Evolutionary conservation across 2,888 invertebrate species (phyloP).

Genomic region (Gasteruption jaculator): DNA sequence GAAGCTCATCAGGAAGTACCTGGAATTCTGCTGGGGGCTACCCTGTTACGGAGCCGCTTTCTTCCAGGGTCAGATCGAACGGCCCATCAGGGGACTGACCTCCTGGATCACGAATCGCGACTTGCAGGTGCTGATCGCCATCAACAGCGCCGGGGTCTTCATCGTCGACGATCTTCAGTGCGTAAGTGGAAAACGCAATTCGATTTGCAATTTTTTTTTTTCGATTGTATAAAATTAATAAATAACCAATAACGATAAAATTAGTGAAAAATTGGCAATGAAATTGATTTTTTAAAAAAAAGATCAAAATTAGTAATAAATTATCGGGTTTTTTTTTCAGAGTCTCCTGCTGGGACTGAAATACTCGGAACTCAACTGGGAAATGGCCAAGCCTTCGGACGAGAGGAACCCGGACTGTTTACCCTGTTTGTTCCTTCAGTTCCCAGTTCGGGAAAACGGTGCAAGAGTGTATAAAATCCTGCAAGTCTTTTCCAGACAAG

Average conservation of each 20-base stretch:
- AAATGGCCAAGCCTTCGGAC: slow-evolving; percentile 82
- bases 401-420: slow-evolving; percentile 80
- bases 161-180: slow-evolving; percentile 81
- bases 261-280: not conserved
- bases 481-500: slow-evolving; percentile 66
- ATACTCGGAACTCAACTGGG: slow-evolving; percentile 90
- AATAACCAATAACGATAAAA: slow-evolving; percentile 16
- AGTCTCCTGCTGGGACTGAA: slow-evolving; percentile 77
- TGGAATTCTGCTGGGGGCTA: slow-evolving; percentile 86
- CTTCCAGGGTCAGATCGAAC: slow-evolving; percentile 93
- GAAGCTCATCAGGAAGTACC: slow-evolving; percentile 82
- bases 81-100: slow-evolving; percentile 80
- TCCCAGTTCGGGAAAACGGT: slow-evolving; percentile 75
- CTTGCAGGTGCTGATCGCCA: slow-evolving; percentile 82
- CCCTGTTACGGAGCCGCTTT: slow-evolving; percentile 91
- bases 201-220: slow-evolving; percentile 9
- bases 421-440: slow-evolving; percentile 90
- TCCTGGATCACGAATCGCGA: slow-evolving; percentile 83
- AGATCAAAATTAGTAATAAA: slow-evolving; percentile 1
- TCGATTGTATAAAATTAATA: slow-evolving; percentile 10
- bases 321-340: slow-evolving; percentile 51
- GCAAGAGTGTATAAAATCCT: slow-evolving; percentile 76
- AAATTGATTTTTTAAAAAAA: not conserved
- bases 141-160: slow-evolving; percentile 80
- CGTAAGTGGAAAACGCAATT: slow-evolving; percentile 57